Evolutionary conservation across 2,113 vertebrate genomes (phyloP).

Genomic region (Fregetta grallaria): DNA sequence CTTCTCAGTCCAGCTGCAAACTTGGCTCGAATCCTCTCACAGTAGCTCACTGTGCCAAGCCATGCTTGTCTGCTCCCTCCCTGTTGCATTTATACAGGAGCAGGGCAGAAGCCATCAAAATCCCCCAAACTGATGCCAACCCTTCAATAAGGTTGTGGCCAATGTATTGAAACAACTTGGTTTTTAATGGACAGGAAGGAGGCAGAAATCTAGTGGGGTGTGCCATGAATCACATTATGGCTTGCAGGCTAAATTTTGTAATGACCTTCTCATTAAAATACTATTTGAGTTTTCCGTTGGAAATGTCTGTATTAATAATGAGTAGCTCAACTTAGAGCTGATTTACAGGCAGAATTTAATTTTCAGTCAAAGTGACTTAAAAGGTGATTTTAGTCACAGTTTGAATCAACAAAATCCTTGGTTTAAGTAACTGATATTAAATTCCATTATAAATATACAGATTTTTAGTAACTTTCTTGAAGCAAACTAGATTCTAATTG

Average conservation of each 20-base stretch:
- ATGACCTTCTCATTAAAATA: neutral
- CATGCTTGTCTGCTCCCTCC: neutral
- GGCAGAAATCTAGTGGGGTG: neutral
- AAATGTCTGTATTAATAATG: neutral
- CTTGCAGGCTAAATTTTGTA: neutral
- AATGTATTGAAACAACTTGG: neutral
- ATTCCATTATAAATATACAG: neutral
- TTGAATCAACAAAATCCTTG: neutral
- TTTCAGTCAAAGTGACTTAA: neutral
- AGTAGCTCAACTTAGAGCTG: neutral
- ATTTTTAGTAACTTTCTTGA: neutral
- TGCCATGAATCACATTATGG: neutral
- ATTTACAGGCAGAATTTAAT: neutral
- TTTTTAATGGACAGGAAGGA: conserved; percentile 21
- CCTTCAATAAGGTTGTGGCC: neutral
- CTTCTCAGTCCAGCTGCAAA: neutral
- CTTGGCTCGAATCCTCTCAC: neutral
- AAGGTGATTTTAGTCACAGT: neutral
- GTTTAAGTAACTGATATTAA: neutral
- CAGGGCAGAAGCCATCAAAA: neutral
- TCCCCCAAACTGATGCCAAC: neutral
- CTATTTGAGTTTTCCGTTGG: neutral
- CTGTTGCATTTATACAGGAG: neutral
- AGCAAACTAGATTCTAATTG: neutral
- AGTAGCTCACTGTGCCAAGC: neutral